A percentile compares a stretch with the other conserved stretches of the same genome.
Evolutionary conservation across 2,797 vertebrate species (phyloP).

Genomic region (Anabas testudineus): DNA sequence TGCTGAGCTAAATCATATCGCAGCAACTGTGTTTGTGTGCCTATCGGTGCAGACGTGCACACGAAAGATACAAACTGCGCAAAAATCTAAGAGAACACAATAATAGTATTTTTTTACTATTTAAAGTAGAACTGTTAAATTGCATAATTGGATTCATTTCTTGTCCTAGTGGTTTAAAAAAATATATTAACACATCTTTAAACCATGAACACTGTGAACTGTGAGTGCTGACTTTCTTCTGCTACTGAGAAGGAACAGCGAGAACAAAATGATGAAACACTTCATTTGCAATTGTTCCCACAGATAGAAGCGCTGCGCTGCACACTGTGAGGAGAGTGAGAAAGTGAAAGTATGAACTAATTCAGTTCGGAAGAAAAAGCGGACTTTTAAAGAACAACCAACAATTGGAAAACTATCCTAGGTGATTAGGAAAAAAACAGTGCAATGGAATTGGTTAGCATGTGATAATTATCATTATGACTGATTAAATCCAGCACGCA

Average conservation of each 20-base stretch:
- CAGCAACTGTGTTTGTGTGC: conserved; percentile 42
- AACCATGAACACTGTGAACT: conserved; percentile 27
- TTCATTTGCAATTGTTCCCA: conserved; percentile 44
- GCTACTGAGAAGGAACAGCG: conserved; percentile 19
- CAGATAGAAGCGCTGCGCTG: conserved; percentile 42
- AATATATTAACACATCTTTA: conserved; percentile 19
- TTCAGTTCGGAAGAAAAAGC: background rate
- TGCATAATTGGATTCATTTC: conserved; percentile 28
- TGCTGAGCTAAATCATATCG: conserved; percentile 68
- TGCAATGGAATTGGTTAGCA: no score
- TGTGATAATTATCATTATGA: no score
- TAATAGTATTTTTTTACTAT: conserved; percentile 20
- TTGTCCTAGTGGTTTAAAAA: conserved; percentile 14
- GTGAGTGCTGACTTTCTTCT: background rate
- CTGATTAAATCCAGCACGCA: no score
- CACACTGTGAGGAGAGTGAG: conserved; percentile 7
- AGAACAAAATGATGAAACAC: conserved; percentile 49
- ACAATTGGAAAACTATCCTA: background rate
- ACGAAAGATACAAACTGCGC: conserved; percentile 23
- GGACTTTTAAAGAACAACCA: conserved; percentile 6
- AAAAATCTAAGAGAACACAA: conserved; percentile 26
- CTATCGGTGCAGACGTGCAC: conserved; percentile 31
- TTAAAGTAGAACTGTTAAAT: conserved; percentile 39
- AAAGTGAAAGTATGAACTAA: conserved; percentile 6
- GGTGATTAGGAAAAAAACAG: background rate